Evolutionary conservation across 2,113 vertebrate genomes (phyloP).

Genomic region (Seriola rivoliana): DNA sequence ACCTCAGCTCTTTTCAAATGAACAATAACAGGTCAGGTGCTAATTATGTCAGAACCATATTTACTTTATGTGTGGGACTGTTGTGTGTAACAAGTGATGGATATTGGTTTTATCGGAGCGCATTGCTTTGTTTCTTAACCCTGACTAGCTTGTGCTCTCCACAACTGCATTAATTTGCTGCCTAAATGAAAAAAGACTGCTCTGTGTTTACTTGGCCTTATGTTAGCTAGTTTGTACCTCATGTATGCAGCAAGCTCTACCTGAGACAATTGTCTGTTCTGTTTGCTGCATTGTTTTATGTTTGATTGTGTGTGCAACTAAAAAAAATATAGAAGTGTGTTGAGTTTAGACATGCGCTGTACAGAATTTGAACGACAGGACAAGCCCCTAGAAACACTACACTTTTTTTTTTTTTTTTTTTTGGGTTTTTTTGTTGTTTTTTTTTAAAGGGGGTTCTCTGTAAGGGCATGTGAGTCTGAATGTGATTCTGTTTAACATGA

Average conservation of each 20-base stretch:
- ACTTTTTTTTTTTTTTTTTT: conserved; percentile 33
- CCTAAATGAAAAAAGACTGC: conserved; percentile 56
- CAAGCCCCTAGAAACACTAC: conserved; percentile 67
- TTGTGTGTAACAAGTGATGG: conserved; percentile 49
- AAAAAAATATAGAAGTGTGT: conserved; percentile 38
- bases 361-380: conserved; percentile 55
- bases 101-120: conserved; percentile 32
- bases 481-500: conserved; percentile 38
- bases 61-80: conserved; percentile 59
- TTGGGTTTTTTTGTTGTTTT: not conserved
- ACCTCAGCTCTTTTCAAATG: conserved; percentile 51
- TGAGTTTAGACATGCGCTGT: conserved; percentile 59
- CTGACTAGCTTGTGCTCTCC: conserved; percentile 50
- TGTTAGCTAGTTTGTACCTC: conserved; percentile 72
- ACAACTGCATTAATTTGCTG: conserved; percentile 60
- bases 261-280: conserved; percentile 36
- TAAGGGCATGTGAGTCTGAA: conserved; percentile 36
- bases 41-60: conserved; percentile 62
- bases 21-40: conserved; percentile 66
- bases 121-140: conserved; percentile 60
- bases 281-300: conserved; percentile 51
- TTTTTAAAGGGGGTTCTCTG: conserved; percentile 5
- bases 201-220: conserved; percentile 71
- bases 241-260: conserved; percentile 56
- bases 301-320: conserved; percentile 62